Conservation (phyloP, 2,888 invertebrate species). For the Hydroisotoma schaefferi region DNA sequence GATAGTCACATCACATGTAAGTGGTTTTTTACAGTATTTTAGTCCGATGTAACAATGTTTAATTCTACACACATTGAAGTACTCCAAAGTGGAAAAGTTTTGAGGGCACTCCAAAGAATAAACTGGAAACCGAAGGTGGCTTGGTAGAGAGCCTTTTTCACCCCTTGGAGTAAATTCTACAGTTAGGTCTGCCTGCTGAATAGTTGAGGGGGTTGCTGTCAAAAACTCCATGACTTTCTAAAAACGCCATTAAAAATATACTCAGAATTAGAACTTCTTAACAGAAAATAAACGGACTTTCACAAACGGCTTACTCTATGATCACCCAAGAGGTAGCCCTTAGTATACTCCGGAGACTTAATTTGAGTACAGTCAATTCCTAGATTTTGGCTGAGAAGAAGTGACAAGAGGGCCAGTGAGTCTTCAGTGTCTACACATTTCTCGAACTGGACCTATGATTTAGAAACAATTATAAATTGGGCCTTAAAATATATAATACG, state of each 20-base stretch:
- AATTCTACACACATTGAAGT: slow-evolving; percentile 72
- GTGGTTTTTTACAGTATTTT: slow-evolving; percentile 6
- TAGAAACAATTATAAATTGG: background rate
- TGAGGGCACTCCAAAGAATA: slow-evolving; percentile 60
- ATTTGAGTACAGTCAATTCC: slow-evolving; percentile 60
- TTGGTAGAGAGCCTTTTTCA: slow-evolving; percentile 39
- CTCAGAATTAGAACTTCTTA: background rate
- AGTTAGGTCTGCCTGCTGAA: slow-evolving; percentile 38
- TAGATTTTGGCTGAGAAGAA: slow-evolving; percentile 58
- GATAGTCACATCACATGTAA: no score
- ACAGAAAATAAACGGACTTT: background rate
- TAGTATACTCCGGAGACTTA: slow-evolving; percentile 56
- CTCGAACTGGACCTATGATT: slow-evolving; percentile 70
- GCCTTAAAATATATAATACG: background rate
- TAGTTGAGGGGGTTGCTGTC: slow-evolving; percentile 30
- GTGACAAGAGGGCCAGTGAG: slow-evolving; percentile 62
- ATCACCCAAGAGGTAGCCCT: slow-evolving; percentile 73
- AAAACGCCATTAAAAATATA: slow-evolving; percentile 1
- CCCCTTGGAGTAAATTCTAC: slow-evolving; percentile 42
- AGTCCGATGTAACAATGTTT: background rate
- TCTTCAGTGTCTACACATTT: slow-evolving; percentile 49
- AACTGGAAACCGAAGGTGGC: slow-evolving; percentile 38
- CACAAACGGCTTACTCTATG: slow-evolving; percentile 65
- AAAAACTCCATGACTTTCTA: slow-evolving; percentile 44
- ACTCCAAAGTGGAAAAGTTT: slow-evolving; percentile 79